Percentiles rank a stretch among this genome's conserved stretches.
phyloP scores from a whole-genome alignment of 1,140 invertebrate genomes.

The Leptopilina clavipes region DNA sequence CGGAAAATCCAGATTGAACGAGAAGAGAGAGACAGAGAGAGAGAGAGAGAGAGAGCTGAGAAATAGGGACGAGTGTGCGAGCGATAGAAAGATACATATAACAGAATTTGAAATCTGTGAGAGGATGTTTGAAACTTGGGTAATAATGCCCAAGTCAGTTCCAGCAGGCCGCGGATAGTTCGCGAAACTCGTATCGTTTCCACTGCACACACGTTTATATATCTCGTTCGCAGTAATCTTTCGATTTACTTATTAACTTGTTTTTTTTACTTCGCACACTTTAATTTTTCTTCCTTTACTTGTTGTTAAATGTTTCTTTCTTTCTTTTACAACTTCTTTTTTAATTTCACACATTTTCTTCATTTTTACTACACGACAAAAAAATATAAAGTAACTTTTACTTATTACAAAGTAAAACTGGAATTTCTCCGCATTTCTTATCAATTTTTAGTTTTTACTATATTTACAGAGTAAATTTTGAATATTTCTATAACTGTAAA shows the following conservation, averaged over 20 bases:
- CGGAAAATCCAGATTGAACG: constrained; percentile 43
- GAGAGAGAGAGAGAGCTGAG: constrained; percentile 38
- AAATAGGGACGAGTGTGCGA: constrained; percentile 42
- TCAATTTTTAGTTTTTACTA: too few species aligned
- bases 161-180: constrained; percentile 60
- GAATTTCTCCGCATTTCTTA: too few species aligned
- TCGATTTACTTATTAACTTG: constrained; percentile 62
- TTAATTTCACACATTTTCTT: too few species aligned
- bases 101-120: constrained; percentile 49
- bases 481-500: too few species aligned
- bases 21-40: constrained; percentile 37
- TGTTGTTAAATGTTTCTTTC: neutral
- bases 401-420: too few species aligned
- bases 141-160: constrained; percentile 67
- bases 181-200: constrained; percentile 57
- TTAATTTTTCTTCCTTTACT: neutral
- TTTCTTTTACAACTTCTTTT: too few species aligned
- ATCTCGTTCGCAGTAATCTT: constrained; percentile 50
- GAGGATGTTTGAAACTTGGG: constrained; percentile 64
- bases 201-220: too few species aligned
- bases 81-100: constrained; percentile 55
- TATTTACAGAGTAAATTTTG: too few species aligned
- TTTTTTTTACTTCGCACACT: constrained; percentile 32
- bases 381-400: too few species aligned
- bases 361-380: too few species aligned